Evolutionary conservation across 2,797 vertebrate genomes (phyloP).

Genomic region (Alcedo atthis): DNA sequence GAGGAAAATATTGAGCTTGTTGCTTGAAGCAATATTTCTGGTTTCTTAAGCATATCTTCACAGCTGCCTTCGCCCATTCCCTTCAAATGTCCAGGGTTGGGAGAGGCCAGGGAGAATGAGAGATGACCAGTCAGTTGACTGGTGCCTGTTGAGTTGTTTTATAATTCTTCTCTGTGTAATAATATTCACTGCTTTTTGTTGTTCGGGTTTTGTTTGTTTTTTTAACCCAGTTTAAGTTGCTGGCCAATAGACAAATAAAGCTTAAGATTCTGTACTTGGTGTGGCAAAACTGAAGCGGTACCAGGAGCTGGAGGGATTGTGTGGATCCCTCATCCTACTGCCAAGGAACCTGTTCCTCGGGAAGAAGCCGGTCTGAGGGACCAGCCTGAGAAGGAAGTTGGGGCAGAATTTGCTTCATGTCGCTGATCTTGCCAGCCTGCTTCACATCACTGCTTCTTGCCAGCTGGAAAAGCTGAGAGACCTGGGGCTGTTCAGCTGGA

Average conservation of each 20-base stretch:
- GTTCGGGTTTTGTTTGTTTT: background rate
- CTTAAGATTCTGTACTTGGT: slow-evolving; percentile 30
- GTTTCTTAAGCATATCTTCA: slow-evolving; percentile 41
- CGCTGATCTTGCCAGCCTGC: background rate
- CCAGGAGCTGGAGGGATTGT: rapidly evolving
- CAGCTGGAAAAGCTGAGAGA: background rate
- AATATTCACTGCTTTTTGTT: slow-evolving; percentile 24
- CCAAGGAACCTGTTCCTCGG: rapidly evolving
- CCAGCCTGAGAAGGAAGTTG: background rate
- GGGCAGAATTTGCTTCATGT: rapidly evolving
- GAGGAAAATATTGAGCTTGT: slow-evolving; percentile 43
- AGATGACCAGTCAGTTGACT: background rate
- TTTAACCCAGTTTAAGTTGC: slow-evolving; percentile 64
- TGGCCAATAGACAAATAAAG: slow-evolving; percentile 74
- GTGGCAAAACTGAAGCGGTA: background rate
- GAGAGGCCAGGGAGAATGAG: slow-evolving; percentile 21
- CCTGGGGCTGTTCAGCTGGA: background rate
- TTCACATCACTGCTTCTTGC: background rate
- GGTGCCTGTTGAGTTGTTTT: slow-evolving; percentile 24
- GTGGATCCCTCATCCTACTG: background rate
- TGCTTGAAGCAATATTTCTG: slow-evolving; percentile 67
- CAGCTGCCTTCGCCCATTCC: slow-evolving; percentile 20
- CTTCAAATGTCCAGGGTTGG: background rate
- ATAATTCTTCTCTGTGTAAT: slow-evolving; percentile 49
- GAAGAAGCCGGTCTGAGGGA: background rate